phyloP scores from a whole-genome alignment of 2,113 vertebrate species.

The Mus spicilegus region DNA sequence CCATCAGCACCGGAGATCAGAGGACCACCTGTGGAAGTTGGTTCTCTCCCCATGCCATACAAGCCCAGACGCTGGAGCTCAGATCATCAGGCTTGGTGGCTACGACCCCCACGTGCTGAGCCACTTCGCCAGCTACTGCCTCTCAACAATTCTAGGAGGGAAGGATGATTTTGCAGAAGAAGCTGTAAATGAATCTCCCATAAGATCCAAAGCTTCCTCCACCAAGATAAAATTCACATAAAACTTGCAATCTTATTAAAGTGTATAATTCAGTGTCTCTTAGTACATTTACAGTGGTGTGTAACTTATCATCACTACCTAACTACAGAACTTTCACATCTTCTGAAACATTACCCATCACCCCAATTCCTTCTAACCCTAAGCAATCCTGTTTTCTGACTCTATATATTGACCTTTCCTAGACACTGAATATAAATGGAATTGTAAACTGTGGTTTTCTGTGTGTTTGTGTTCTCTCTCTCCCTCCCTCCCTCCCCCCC shows the following conservation, averaged over 20 bases:
- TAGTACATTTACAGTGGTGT: background rate
- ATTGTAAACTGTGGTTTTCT: background rate
- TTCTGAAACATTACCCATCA: background rate
- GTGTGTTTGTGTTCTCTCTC: background rate
- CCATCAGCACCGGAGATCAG: background rate
- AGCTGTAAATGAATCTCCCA: background rate
- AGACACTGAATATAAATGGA: background rate
- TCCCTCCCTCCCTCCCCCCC: background rate
- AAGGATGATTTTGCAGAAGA: conserved; percentile 37
- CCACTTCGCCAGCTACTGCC: background rate
- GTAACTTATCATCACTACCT: background rate
- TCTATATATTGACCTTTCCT: background rate
- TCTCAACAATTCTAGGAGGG: background rate
- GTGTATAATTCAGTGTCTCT: conserved; percentile 7
- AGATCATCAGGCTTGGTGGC: background rate
- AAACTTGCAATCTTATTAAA: conserved; percentile 45
- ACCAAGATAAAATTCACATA: conserved; percentile 6
- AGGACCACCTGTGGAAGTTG: background rate
- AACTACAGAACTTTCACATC: conserved; percentile 38
- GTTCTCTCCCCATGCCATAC: background rate
- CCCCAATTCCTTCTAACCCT: background rate
- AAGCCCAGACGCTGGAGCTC: background rate
- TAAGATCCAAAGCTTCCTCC: conserved; percentile 24
- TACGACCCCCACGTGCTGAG: background rate
- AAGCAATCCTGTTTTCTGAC: conserved; percentile 16